A percentile compares a stretch with the other conserved stretches of the same genome.
These are phyloP conservation scores for Aegypius monachus DNA, from an alignment of 2,113 vertebrate species.

Conservation along the genomic window DNA sequence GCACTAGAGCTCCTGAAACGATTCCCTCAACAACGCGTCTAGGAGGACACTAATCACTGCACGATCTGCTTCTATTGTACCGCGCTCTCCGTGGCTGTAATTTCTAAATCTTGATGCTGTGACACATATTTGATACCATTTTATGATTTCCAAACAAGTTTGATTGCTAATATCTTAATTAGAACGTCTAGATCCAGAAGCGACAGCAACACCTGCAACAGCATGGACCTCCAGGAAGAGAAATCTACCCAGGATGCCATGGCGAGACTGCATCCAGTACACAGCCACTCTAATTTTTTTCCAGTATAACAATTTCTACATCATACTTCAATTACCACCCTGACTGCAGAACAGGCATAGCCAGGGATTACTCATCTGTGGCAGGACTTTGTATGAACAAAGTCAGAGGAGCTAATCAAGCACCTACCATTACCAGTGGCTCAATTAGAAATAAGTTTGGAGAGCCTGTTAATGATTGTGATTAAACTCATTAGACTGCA, in stretches of 20 bases:
- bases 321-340: not conserved
- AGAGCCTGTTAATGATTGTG: not conserved
- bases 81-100: not conserved
- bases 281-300: not conserved
- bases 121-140: not conserved
- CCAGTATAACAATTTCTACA: not conserved
- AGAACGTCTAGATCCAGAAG: not conserved
- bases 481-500: not conserved
- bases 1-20: not conserved
- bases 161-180: not conserved
- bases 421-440: not conserved
- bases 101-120: not conserved
- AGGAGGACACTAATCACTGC: not conserved
- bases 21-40: not conserved
- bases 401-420: not conserved
- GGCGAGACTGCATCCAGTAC: not conserved
- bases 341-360: not conserved
- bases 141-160: not conserved
- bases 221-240: not conserved
- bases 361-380: not conserved
- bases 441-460: not conserved
- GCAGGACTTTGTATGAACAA: not conserved
- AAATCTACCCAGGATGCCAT: not conserved
- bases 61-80: not conserved
- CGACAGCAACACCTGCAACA: not conserved